Evolutionary conservation across 2,113 vertebrate genomes (phyloP), one percentile per base, ranked within the genome.

Genomic region (Pelmatolapia mariae): DNA sequence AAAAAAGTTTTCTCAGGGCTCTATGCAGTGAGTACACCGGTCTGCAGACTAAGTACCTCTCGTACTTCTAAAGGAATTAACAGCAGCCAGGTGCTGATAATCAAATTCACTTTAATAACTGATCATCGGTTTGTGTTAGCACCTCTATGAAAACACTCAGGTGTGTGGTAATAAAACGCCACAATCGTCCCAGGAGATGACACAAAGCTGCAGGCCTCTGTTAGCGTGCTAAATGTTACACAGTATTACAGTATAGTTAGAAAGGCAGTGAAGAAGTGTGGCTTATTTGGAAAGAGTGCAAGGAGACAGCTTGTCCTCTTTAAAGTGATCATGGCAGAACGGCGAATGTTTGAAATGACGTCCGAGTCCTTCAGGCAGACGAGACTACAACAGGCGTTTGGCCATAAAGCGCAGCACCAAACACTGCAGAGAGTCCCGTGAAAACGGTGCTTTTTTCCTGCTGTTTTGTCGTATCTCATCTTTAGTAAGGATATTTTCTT

Each of bases 381-480:
- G 0, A 24, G n/a, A 71, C 66, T 22, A 3, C 24, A 71, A 24
- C 5, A 24, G 38, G 3, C 3, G n/a, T 71, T 24, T 16, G 38
- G 8, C 66, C 38, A 16, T 16, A 43, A 24, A 26, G 8, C 5
- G 9, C 68, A 73, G 13, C 12, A 71, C 8, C 5, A 4, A 43
- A 43, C 0, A 8, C 31, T 19, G 18, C 31, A 66, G 18, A 19
- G 6, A 68, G 63, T 43, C 66, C 36, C 0, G 0, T 16, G 66
- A 43, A 71, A 68, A 40, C 5, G 0, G 10, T 4, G n/a, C 36
- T 68, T 68, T 40, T 68, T n/a, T 36, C 31, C 31, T 36, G 18
- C 1, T 0, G 31, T 63, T 47, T 0, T 76, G 68, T 45, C 7
- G 0, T 26, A 43, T 24, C 0, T 38, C 3, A 66, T 38, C 10